Conservation (phyloP, 2,797 vertebrate species). For the Glossophaga mutica region DNA sequence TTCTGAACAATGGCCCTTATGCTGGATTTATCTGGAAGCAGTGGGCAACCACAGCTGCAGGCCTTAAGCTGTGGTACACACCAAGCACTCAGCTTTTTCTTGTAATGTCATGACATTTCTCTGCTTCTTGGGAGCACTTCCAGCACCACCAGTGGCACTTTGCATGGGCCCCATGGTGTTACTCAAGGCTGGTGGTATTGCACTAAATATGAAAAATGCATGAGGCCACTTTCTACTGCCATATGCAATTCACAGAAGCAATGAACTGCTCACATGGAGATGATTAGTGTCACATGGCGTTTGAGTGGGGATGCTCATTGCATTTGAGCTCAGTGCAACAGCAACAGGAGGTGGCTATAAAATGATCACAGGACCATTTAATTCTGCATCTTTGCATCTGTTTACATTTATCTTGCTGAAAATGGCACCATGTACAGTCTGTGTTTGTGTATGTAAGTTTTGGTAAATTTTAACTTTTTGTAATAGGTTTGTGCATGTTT, state of each 20-base stretch:
- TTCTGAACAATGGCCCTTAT: not conserved
- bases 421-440: not conserved
- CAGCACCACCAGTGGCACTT: not conserved
- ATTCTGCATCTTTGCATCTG: not conserved
- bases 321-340: not conserved
- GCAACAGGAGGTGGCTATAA: not conserved
- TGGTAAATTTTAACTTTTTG: not conserved
- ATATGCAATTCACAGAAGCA: not conserved
- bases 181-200: not conserved
- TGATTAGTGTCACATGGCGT: not conserved
- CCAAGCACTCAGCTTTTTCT: too few relatives aligned
- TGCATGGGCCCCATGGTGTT: too few relatives aligned
- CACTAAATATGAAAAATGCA: not conserved
- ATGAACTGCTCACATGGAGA: not conserved
- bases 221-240: too few relatives aligned
- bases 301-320: not conserved
- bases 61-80: not conserved
- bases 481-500: not conserved
- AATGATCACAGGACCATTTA: not conserved
- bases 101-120: not conserved
- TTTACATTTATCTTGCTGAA: not conserved
- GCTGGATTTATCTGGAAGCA: too few relatives aligned
- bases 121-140: not conserved
- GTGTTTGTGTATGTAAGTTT: too few relatives aligned
- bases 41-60: not conserved